Base-by-base conservation (phyloP, 2,797 vertebrate species). In the Sebastes aleutianus region DNA sequence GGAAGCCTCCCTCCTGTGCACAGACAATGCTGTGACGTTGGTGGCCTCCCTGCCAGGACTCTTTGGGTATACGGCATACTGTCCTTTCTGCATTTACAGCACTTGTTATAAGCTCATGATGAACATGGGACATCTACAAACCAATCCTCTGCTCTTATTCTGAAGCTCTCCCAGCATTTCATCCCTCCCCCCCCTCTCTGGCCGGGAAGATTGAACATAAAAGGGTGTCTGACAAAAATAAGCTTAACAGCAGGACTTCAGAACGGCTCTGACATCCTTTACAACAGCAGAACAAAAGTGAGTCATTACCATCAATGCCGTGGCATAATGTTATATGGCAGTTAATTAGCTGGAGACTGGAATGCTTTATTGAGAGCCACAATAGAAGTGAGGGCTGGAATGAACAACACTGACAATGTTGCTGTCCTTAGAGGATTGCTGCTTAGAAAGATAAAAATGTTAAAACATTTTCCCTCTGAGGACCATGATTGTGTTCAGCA, bases 1-100 rank as follows among this genome's bases (percentile, higher is more conserved):
- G 93, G 93, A 94, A 93, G 90, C 74, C 66, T 83, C 82, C 89
- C 84, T 84, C 71, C 84, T 76, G 73, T 78, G 69, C 54, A 34
- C 70, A 91, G 76, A 94, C 91, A 93, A 92, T 87, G 82, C 39
- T 3, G 24, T 91, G 92, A 92, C 84, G 76, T 82, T 58, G 58
- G 76, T 53, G 59, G 36, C 50, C 61, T 76, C 64, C 54, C 47
- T 54, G 70, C 43, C 36, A 61, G 63, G 58, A 39, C 34, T 62
- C 47, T 32, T 7, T 50, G 39, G 22, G 34, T 14, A 50, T 4
- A 39, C 61, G 58, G 12, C 20, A 47, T 4, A 58, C 50, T 63
- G 66, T 78, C 65, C 31, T 31, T 29, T 4, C 65, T 31, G 14
- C 29, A 22, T 74, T 82, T 64, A 79, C 4, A 74, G 70, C 54